Percentiles rank a stretch among this genome's conserved stretches.
These are phyloP conservation scores for Gallinago stenura DNA, from an alignment of 2,797 vertebrate genomes.

Conservation along the genomic window DNA sequence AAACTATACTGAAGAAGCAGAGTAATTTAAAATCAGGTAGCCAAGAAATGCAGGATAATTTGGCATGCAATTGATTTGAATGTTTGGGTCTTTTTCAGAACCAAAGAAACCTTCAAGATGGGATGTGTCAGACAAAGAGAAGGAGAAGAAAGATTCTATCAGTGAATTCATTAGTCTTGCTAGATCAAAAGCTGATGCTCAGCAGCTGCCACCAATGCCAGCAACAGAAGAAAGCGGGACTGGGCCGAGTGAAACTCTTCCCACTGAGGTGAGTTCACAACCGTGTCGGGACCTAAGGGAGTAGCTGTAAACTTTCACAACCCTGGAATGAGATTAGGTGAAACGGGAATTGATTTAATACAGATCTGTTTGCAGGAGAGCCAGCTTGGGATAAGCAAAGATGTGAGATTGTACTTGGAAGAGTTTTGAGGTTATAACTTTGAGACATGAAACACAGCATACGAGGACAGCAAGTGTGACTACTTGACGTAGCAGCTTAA, in stretches of 20 bases:
- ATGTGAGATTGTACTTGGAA: neutral
- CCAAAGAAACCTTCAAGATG: conserved; percentile 87
- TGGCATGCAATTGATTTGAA: neutral
- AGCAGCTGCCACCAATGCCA: conserved; percentile 59
- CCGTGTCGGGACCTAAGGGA: neutral
- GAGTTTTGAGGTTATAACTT: neutral
- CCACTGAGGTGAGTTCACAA: conserved; percentile 55
- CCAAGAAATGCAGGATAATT: neutral
- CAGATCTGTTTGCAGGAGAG: neutral
- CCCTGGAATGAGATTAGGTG: neutral
- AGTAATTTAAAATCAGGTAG: neutral
- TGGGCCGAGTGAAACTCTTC: neutral
- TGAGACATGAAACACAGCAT: neutral
- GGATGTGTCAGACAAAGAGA: conserved; percentile 84
- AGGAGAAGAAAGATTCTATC: conserved; percentile 81
- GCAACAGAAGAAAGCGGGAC: neutral
- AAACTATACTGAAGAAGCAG: neutral
- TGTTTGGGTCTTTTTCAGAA: conserved; percentile 62
- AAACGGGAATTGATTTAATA: neutral
- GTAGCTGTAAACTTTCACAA: neutral
- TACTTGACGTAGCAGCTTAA: neutral
- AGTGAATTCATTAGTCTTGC: conserved; percentile 83
- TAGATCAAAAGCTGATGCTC: conserved; percentile 74
- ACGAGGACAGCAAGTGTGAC: neutral
- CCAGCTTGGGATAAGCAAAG: neutral